phyloP scores from a whole-genome alignment of 2,797 vertebrate genomes.

The Pseudotriccus pelzelni region DNA sequence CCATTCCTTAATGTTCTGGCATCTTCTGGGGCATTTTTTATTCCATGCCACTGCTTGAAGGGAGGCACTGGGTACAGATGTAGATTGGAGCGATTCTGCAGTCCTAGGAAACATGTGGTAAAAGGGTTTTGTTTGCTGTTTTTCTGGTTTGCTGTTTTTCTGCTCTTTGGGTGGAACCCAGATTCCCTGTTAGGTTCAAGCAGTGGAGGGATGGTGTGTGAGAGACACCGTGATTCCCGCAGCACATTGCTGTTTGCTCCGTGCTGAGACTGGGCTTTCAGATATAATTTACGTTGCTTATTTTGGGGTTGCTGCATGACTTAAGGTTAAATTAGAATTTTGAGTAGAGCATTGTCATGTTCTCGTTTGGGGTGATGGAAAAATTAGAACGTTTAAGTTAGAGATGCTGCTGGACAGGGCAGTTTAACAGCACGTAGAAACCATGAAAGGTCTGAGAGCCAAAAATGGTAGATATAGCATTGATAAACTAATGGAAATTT shows the following conservation, averaged over 20 bases:
- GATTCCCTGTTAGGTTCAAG: not conserved
- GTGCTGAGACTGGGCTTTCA: not conserved
- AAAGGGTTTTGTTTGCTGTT: not conserved
- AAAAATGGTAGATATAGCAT: not conserved
- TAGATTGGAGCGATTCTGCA: not conserved
- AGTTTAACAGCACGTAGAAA: not conserved
- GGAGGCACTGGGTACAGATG: not conserved
- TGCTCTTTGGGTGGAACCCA: not conserved
- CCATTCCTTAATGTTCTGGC: not conserved
- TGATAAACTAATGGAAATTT: not conserved
- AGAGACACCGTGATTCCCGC: not conserved
- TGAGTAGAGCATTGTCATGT: not conserved
- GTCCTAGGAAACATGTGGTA: not conserved
- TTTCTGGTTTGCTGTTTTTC: not conserved
- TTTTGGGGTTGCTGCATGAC: not conserved
- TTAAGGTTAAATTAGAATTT: not conserved
- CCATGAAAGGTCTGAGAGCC: not conserved
- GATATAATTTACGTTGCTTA: not conserved
- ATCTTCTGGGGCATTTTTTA: not conserved
- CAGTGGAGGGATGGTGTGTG: not conserved
- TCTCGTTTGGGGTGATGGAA: not conserved
- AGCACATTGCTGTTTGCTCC: not conserved
- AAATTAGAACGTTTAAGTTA: not conserved
- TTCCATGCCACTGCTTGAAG: not conserved
- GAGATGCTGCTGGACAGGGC: not conserved